Base-by-base conservation (phyloP, 2,113 vertebrate genomes). In the Dicrurus megarhynchus region DNA sequence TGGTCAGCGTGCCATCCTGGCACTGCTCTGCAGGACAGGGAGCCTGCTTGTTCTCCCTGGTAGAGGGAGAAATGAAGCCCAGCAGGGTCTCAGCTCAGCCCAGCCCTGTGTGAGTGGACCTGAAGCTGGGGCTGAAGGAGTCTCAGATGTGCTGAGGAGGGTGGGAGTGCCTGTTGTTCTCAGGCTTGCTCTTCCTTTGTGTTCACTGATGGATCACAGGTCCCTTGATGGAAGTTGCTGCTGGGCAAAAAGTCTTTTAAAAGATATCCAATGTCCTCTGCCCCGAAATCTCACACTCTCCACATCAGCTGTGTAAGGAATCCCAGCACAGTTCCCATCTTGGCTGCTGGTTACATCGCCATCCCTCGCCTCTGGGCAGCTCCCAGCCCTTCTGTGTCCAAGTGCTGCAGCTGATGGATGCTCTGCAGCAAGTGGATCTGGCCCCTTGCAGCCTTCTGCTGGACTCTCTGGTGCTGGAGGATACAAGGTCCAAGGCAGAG, bases 291-390 rank as follows among this genome's bases (percentile, higher is more conserved):
- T 94, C 59, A 15, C 0, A 3, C 12, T 57, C 2, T 68, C 24
- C 63, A 5, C 28, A 9, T 10, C 47, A 74, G 41, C 33, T 37
- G 6, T 5, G 7, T 23, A 7, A 69, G 37, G 49, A 84, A 70
- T 33, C 22, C 46, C 74, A 67, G 13, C 4, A 17, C 35, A 1
- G 1, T 16, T 81, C 64, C 50, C 47, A 22, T 5, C 50, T 41
- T 7, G 0, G 3, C 16, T 52, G 24, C 74, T 39, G 3, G 15
- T 27, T 21, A 67, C 13, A 6, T 41, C 22, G 28, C 22, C 37
- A 12, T 46, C 61, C 67, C 49, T 49, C 2, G 1, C 11, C 63
- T 69, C 37, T 5, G 11, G 65, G 56, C 39, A 39, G 41, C 30
- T 71, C 74, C 44, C 61, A 75, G 53, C 41, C 28, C 42, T 44